Evolutionary conservation across 2,797 vertebrate species (phyloP).

Genomic region (Melanotaenia pygmaea): DNA sequence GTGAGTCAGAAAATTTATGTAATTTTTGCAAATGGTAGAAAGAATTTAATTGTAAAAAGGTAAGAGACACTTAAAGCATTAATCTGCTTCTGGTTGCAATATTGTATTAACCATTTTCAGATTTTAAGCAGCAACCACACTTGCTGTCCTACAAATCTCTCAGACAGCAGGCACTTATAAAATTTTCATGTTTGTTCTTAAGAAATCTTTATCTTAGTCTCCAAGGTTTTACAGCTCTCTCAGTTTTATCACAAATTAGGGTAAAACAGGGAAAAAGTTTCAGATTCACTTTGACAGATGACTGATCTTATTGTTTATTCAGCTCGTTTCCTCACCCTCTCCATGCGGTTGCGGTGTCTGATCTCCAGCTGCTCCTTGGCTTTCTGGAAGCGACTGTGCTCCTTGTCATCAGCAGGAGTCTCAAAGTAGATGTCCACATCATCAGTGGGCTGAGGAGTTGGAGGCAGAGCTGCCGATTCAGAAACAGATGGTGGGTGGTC

Average conservation of each 20-base stretch:
- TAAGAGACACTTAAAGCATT: background rate
- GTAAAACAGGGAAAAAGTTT: background rate
- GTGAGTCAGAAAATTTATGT: background rate
- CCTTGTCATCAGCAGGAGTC: slow-evolving; percentile 95
- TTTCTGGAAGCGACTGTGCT: slow-evolving; percentile 97
- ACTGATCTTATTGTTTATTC: background rate
- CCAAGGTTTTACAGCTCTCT: background rate
- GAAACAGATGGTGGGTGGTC: slow-evolving; percentile 29
- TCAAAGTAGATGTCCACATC: slow-evolving; percentile 98
- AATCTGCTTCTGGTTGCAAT: background rate
- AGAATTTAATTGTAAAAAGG: background rate
- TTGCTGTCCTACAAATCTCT: background rate
- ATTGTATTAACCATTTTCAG: background rate
- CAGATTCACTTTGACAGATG: background rate
- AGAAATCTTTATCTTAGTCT: background rate
- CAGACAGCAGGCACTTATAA: background rate
- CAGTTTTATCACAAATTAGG: background rate
- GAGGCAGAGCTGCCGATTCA: slow-evolving; percentile 77
- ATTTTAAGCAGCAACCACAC: background rate
- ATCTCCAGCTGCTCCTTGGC: slow-evolving; percentile 98
- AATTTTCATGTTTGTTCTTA: too few species aligned
- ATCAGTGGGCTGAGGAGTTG: slow-evolving; percentile 90
- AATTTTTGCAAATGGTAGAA: background rate
- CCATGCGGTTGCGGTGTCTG: slow-evolving; percentile 96
- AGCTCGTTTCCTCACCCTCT: slow-evolving; percentile 84